Conservation (phyloP, 2,797 vertebrate genomes). For the Myotis daubentonii region DNA sequence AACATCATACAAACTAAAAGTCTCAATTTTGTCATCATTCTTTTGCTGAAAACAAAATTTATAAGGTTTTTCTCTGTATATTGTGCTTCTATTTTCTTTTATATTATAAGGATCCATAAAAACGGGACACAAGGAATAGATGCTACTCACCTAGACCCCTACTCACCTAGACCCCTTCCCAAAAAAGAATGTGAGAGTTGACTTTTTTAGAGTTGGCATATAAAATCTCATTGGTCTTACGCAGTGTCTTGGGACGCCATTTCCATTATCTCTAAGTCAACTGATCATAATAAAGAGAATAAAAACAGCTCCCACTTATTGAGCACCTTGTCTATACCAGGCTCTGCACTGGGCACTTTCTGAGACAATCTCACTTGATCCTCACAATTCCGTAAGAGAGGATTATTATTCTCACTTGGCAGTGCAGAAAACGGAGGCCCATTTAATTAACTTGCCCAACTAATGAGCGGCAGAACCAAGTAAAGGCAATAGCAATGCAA, state of each 20-base stretch:
- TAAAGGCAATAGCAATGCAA: not conserved
- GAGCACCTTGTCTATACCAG: not conserved
- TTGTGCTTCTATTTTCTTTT: not conserved
- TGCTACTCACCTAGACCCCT: not conserved
- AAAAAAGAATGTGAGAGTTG: not conserved
- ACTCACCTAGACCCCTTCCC: not conserved
- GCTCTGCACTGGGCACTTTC: not conserved
- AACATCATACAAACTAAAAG: not conserved
- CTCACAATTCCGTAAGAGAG: not conserved
- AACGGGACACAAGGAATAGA: not conserved
- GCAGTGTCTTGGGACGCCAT: not conserved
- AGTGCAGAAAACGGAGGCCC: not conserved
- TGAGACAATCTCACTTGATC: not conserved
- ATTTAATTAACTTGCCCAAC: not conserved
- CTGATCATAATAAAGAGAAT: not conserved
- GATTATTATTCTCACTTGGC: not conserved
- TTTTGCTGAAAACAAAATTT: conserved; percentile 17
- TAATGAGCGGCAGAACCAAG: not conserved
- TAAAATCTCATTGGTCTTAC: not conserved
- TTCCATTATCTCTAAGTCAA: not conserved
- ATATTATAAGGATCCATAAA: not conserved
- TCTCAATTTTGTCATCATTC: not conserved
- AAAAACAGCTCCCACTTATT: not conserved
- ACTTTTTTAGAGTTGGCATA: not conserved
- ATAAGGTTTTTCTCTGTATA: not conserved